phyloP scores from a whole-genome alignment of 1,140 invertebrate species.

The Varroa destructor region DNA sequence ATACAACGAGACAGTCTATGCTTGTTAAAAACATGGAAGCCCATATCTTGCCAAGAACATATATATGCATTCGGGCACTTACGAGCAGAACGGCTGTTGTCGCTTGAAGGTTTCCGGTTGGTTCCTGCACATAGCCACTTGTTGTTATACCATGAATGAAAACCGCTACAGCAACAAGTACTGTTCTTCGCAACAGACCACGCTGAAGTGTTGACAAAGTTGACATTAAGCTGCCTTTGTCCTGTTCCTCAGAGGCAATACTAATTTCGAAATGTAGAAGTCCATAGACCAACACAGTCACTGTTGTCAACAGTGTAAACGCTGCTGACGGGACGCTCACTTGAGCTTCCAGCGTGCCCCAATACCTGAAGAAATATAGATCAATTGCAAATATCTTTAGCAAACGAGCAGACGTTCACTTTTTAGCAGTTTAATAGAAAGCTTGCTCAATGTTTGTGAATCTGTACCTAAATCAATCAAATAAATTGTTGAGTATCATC shows the following conservation, averaged over 20 bases:
- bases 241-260: background rate
- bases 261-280: background rate
- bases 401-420: too few species aligned
- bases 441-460: too few species aligned
- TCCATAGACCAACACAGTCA: background rate
- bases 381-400: too few species aligned
- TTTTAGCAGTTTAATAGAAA: too few species aligned
- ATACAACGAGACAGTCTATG: too few species aligned
- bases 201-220: background rate
- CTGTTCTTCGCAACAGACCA: background rate
- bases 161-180: constrained; percentile 8
- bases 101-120: constrained; percentile 6
- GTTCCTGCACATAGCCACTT: constrained; percentile 1
- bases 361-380: constrained; percentile 6
- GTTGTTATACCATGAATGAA: constrained; percentile 24
- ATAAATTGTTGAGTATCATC: too few species aligned
- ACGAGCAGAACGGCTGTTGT: constrained; percentile 2
- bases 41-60: too few species aligned
- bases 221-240: background rate
- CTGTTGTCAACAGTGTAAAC: background rate
- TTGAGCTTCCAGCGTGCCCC: constrained; percentile 6
- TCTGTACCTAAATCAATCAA: too few species aligned
- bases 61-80: background rate
- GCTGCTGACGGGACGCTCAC: constrained; percentile 2
- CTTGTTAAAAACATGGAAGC: too few species aligned